Percentiles rank a stretch among this genome's conserved stretches.
phyloP scores from a whole-genome alignment of 37 sponge, comb jelly and placozoan species.

The Agelas oroides region DNA sequence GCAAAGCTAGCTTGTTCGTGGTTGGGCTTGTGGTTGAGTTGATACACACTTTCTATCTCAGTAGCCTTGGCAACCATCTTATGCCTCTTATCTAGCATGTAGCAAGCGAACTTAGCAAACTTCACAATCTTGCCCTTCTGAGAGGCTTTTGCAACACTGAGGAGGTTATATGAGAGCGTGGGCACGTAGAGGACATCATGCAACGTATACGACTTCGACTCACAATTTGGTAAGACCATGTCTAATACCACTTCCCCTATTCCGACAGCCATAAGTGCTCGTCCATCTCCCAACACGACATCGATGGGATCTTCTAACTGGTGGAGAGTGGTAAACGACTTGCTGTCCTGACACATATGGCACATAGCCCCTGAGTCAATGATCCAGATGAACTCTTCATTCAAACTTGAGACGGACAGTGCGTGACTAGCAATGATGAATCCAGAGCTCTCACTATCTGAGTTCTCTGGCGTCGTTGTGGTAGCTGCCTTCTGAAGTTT shows the following conservation, averaged over 20 bases:
- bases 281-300: constrained; percentile 63
- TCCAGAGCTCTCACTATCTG: constrained; percentile 23
- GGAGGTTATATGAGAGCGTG: constrained; percentile 45
- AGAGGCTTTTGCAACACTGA: constrained; percentile 60
- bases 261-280: constrained; percentile 20
- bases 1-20: constrained; percentile 7
- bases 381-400: constrained; percentile 29
- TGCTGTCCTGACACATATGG: constrained; percentile 42
- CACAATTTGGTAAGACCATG: constrained; percentile 27
- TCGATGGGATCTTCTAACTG: constrained; percentile 19
- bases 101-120: constrained; percentile 42
- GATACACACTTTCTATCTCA: constrained; percentile 47
- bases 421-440: constrained; percentile 2
- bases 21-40: constrained; percentile 17
- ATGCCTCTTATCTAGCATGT: constrained; percentile 19
- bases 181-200: constrained; percentile 61
- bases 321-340: constrained; percentile 11
- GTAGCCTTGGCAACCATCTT: constrained; percentile 46
- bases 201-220: constrained; percentile 23
- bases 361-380: constrained; percentile 45
- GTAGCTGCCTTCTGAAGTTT: neutral
- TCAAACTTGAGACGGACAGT: neutral
- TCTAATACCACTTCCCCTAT: constrained; percentile 25
- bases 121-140: constrained; percentile 27
- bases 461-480: neutral